Evolutionary conservation across 2,888 invertebrate genomes (phyloP).

Genomic region (Gastracanthus pulcherrimus): DNA sequence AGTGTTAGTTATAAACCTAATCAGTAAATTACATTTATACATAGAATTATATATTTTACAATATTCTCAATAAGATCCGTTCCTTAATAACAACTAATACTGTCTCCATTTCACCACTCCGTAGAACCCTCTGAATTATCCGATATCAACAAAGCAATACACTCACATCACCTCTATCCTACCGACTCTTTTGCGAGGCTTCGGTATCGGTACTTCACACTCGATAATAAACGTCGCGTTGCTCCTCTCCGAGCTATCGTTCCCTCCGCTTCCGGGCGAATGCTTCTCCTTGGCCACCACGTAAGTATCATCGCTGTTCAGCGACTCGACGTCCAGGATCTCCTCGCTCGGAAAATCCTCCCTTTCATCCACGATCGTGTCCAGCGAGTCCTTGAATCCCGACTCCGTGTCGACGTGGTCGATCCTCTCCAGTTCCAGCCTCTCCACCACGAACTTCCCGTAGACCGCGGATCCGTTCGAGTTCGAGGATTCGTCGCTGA

Average conservation of each 20-base stretch:
- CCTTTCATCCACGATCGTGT: slow-evolving; percentile 39
- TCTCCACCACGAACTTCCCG: slow-evolving; percentile 30
- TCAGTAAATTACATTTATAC: background rate
- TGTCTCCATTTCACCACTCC: background rate
- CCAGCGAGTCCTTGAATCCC: slow-evolving; percentile 44
- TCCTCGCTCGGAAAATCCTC: slow-evolving; percentile 49
- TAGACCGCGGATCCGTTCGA: slow-evolving; percentile 17
- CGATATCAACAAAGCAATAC: background rate
- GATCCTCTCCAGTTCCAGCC: slow-evolving; percentile 25
- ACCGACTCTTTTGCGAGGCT: slow-evolving; percentile 60
- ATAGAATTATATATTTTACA: background rate
- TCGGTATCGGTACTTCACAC: slow-evolving; percentile 60
- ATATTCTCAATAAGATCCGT: background rate
- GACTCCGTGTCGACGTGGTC: slow-evolving; percentile 30
- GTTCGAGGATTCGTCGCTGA: slow-evolving; percentile 49
- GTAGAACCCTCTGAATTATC: background rate
- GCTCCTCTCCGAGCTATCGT: slow-evolving; percentile 62
- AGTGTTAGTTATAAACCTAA: background rate
- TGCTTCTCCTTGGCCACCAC: slow-evolving; percentile 56
- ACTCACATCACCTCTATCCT: slow-evolving; percentile 48
- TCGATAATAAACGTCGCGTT: slow-evolving; percentile 68
- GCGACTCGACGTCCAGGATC: slow-evolving; percentile 46
- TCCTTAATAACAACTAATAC: background rate
- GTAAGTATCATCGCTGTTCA: slow-evolving; percentile 67
- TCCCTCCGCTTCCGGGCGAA: background rate